Evolutionary conservation across 2,113 vertebrate species (phyloP).

Genomic region (Chaenocephalus aceratus): DNA sequence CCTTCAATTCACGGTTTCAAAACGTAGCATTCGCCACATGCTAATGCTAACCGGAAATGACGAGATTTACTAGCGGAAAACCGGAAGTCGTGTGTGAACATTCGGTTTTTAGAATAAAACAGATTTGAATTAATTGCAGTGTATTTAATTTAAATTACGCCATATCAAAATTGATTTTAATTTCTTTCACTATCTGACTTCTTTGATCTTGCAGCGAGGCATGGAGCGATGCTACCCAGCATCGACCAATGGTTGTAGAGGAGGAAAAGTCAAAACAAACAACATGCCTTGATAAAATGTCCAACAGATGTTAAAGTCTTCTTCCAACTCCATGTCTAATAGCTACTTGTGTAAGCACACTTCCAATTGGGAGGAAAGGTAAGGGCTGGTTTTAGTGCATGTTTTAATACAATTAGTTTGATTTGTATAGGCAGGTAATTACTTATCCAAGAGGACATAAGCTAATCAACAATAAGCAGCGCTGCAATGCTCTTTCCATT

Average conservation of each 20-base stretch:
- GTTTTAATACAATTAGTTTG: slow-evolving; percentile 14
- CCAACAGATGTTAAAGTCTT: slow-evolving; percentile 73
- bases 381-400: not conserved
- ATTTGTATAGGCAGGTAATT: slow-evolving; percentile 28
- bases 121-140: no score
- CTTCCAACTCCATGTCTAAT: slow-evolving; percentile 73
- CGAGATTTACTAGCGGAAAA: no score
- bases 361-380: slow-evolving; percentile 39
- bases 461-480: slow-evolving; percentile 34
- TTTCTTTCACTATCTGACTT: not conserved
- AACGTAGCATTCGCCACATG: no score
- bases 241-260: slow-evolving; percentile 26
- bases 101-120: no score
- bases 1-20: no score
- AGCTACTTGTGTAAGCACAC: slow-evolving; percentile 61
- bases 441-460: slow-evolving; percentile 4
- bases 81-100: no score
- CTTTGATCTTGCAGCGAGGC: slow-evolving; percentile 14
- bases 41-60: no score
- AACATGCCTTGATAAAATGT: slow-evolving; percentile 73
- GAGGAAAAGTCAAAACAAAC: slow-evolving; percentile 58
- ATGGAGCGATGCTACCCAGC: slow-evolving; percentile 17
- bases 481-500: not conserved
- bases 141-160: no score
- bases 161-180: no score